These are phyloP conservation scores for Subacronicta megacephala DNA, from an alignment of 2,888 invertebrate species.

Conservation along the genomic window DNA sequence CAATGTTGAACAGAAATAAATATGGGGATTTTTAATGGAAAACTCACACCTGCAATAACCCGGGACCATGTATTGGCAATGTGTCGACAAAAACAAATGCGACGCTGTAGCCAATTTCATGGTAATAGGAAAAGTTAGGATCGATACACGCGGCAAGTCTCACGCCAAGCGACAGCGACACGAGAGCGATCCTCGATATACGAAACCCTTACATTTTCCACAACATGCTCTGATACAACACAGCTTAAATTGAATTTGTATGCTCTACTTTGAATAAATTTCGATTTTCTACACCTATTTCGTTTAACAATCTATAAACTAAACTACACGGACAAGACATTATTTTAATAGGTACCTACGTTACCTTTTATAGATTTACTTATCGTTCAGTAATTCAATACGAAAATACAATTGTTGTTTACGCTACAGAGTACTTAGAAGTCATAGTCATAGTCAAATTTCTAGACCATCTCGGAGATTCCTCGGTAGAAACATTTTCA, in stretches of 20 bases:
- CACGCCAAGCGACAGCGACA: conserved; percentile 34
- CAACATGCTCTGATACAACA: conserved; percentile 38
- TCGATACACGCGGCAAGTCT: conserved; percentile 67
- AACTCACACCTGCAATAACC: conserved; percentile 13
- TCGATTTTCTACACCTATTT: conserved; percentile 34
- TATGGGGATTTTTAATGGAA: conserved; percentile 3
- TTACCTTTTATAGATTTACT: no score
- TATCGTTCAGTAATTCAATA: conserved; percentile 4
- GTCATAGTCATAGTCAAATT: no score
- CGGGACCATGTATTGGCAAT: conserved; percentile 14
- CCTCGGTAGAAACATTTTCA: no score
- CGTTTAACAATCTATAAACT: conserved; percentile 29
- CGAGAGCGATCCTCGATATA: conserved; percentile 28
- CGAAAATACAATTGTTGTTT: no score
- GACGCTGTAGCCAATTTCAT: conserved; percentile 66
- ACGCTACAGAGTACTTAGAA: no score
- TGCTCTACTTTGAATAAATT: conserved; percentile 40
- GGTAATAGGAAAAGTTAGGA: conserved; percentile 79
- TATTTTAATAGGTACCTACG: no score
- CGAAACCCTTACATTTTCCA: conserved; percentile 52
- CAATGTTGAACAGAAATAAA: conserved; percentile 3
- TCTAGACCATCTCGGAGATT: no score
- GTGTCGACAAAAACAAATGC: conserved; percentile 64
- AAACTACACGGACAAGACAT: conserved; percentile 10
- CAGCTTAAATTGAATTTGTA: conserved; percentile 43